phyloP scores from a whole-genome alignment of 2,113 vertebrate species.

The Amia ocellicauda region DNA sequence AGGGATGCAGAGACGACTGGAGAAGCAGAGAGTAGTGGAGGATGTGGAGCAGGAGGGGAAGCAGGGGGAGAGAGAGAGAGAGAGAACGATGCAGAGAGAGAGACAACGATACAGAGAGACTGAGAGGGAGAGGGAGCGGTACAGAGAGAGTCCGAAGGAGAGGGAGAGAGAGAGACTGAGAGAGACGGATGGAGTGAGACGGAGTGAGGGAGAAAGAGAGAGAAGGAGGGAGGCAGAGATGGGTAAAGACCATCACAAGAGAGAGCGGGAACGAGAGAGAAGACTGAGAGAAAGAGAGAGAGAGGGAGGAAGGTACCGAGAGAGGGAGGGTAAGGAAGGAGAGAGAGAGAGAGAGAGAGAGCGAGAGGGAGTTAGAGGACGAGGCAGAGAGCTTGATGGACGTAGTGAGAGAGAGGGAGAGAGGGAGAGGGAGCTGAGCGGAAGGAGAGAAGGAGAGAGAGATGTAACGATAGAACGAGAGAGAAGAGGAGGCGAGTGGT shows the following conservation, averaged over 20 bases:
- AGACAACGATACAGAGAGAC: conserved; percentile 1
- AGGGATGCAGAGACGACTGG: too few species aligned
- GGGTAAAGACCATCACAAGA: neutral
- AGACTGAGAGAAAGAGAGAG: conserved; percentile 27
- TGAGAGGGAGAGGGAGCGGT: conserved; percentile 21
- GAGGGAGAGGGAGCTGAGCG: conserved; percentile 20
- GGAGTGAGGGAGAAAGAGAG: conserved; percentile 37
- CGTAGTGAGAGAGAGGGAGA: too few species aligned
- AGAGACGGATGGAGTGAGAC: conserved; percentile 39
- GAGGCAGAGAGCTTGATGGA: too few species aligned
- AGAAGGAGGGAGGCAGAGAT: conserved; percentile 27
- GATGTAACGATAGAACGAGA: conserved; percentile 30
- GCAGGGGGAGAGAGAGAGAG: neutral
- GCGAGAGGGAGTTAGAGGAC: conserved; percentile 32
- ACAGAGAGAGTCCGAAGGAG: neutral
- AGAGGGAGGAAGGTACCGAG: conserved; percentile 33
- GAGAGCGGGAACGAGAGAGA: conserved; percentile 29
- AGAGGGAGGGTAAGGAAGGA: conserved; percentile 29
- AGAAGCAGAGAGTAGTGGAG: too few species aligned
- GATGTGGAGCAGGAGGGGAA: neutral
- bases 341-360: neutral
- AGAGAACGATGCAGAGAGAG: neutral
- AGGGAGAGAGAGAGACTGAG: conserved; percentile 25
- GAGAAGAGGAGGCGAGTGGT: conserved; percentile 22
- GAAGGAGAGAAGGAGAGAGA: conserved; percentile 21